These are phyloP conservation scores for Invenusta paracnida DNA, from an alignment of 2,888 invertebrate genomes.

Conservation along the genomic window DNA sequence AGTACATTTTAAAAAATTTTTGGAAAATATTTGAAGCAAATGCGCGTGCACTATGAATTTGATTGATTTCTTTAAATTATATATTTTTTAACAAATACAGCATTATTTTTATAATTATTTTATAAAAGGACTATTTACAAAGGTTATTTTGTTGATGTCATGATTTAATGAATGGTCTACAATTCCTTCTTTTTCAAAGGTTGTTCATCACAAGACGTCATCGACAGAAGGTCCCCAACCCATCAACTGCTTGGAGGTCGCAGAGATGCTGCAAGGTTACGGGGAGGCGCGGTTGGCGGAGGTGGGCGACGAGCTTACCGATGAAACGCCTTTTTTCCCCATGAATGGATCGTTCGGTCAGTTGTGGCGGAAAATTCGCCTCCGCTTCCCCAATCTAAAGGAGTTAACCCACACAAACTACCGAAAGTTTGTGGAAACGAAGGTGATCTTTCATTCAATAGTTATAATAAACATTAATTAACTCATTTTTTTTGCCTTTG, in stretches of 20 bases:
- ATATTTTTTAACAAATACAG: neutral
- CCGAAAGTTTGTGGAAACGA: neutral
- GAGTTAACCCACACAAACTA: neutral
- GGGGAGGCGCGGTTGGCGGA: neutral
- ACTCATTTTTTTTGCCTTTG: neutral
- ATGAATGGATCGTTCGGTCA: neutral
- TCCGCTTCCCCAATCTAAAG: neutral
- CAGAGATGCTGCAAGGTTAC: neutral
- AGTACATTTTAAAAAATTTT: too few relatives aligned
- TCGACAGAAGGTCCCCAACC: neutral
- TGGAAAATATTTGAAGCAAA: too few relatives aligned
- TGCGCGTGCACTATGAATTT: too few relatives aligned
- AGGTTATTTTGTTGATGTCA: neutral
- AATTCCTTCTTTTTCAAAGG: neutral
- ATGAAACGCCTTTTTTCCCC: neutral
- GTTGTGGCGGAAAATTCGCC: neutral
- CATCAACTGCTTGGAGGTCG: neutral
- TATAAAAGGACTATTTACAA: neutral
- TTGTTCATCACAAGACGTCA: neutral
- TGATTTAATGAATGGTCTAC: neutral
- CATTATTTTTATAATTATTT: neutral
- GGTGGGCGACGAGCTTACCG: neutral
- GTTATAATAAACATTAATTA: neutral
- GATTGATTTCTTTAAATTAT: too few relatives aligned
- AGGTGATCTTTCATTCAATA: neutral